Evolutionary conservation across 2,113 vertebrate genomes (phyloP).

Genomic region (Mormoops blainvillei): DNA sequence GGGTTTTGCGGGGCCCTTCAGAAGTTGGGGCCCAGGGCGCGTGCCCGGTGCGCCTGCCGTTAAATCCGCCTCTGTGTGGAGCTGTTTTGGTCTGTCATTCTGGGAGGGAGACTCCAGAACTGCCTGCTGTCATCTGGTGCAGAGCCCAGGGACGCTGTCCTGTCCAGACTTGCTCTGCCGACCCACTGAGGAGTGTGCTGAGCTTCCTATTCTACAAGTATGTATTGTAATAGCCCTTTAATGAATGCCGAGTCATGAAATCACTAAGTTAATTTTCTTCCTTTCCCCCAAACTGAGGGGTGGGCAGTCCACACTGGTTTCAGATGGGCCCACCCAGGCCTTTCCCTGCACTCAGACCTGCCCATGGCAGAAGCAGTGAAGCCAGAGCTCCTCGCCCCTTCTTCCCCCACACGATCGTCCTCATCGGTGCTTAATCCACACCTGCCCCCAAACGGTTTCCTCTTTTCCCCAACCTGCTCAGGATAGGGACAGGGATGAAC

Average conservation of each 20-base stretch:
- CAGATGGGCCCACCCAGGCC: neutral
- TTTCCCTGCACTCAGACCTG: neutral
- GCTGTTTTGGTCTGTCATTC: rapidly evolving
- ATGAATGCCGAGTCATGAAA: neutral
- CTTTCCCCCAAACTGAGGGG: too few relatives aligned
- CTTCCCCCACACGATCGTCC: rapidly evolving
- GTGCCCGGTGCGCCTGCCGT: too few relatives aligned
- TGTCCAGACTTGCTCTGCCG: rapidly evolving
- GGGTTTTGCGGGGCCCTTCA: too few relatives aligned
- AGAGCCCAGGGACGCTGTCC: rapidly evolving
- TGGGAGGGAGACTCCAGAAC: neutral
- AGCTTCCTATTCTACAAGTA: neutral
- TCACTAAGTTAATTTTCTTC: neutral
- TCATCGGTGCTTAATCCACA: too few relatives aligned
- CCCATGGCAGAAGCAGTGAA: neutral
- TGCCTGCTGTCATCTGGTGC: rapidly evolving
- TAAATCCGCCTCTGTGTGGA: too few relatives aligned
- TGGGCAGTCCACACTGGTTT: rapidly evolving
- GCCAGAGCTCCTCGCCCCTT: neutral
- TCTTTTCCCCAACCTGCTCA: too few relatives aligned
- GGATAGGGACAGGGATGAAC: rapidly evolving
- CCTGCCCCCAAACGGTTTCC: neutral
- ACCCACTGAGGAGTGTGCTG: neutral
- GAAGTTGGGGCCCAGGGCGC: too few relatives aligned
- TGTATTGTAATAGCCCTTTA: neutral